These are phyloP conservation scores for Bemisia tabaci DNA, from an alignment of 1,140 invertebrate species.

Conservation along the genomic window DNA sequence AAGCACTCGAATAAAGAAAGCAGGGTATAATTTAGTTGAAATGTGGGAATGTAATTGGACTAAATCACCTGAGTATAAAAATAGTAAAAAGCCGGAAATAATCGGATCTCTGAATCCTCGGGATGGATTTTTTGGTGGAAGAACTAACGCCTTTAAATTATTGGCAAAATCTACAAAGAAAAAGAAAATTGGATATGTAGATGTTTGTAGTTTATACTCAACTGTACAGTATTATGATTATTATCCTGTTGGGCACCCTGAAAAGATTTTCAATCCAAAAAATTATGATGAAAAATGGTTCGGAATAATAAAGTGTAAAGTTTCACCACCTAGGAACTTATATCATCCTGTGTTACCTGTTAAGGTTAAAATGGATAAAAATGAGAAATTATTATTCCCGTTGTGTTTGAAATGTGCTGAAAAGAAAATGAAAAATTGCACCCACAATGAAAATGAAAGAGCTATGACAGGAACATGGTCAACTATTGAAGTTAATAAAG, in stretches of 20 bases:
- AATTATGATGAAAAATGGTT: conserved; percentile 3
- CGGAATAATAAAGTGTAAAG: conserved; percentile 9
- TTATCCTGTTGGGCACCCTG: conserved; percentile 5
- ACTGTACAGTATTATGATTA: conserved; percentile 8
- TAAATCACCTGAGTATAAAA: conserved; percentile 7
- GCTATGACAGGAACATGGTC: conserved; percentile 3
- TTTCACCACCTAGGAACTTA: conserved; percentile 3
- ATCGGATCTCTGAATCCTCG: conserved; percentile 3
- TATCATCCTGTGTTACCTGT: conserved; percentile 4
- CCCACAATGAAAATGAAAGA: conserved; percentile 1
- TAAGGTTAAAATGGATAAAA: conserved; percentile 8
- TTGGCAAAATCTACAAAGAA: not conserved
- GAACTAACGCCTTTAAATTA: conserved; percentile 5
- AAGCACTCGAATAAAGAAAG: conserved; percentile 7
- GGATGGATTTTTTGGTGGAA: conserved; percentile 5
- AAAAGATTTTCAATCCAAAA: conserved; percentile 3
- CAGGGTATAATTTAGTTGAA: conserved; percentile 11
- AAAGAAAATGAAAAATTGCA: not conserved
- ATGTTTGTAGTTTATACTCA: conserved; percentile 6
- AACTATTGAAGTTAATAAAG: conserved; percentile 6
- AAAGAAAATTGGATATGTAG: conserved; percentile 8
- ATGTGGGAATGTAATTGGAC: conserved; percentile 10
- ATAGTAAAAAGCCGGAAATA: not conserved
- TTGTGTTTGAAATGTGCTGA: conserved; percentile 8
- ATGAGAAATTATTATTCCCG: conserved; percentile 9